Evolutionary conservation across 2,888 invertebrate genomes (phyloP), one percentile per base, ranked within the genome.

Genomic region (Anagyrus pseudococci): DNA sequence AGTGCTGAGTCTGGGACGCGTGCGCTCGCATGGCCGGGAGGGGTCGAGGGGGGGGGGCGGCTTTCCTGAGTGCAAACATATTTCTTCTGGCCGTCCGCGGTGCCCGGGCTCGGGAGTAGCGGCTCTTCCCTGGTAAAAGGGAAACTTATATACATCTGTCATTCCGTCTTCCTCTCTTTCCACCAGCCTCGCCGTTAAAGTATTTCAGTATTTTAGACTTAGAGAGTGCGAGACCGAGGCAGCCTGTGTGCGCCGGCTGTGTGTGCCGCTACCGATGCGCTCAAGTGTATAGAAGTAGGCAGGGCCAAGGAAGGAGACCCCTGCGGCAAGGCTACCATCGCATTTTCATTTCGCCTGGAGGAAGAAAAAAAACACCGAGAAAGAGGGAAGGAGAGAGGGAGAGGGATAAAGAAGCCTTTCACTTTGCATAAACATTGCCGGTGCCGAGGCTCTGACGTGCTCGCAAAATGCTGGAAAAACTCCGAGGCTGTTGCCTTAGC

Each of bases 201-300:
- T 64, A 57, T 66, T 66, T 60, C 66, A 63, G 60, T 66, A 66
- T 66, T 64, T 66, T 64, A 66, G 66, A 66, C 59, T 66, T 66
- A 66, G 62, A 46, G n/a, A 44, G 29, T 37, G 52, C 50, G 41
- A 26, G 13, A 26, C 17, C 22, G 53, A n/a, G n/a, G n/a, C n/a
- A n/a, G n/a, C n/a, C n/a, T n/a, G n/a, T n/a, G n/a, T n/a, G n/a
- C n/a, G n/a, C n/a, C n/a, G n/a, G n/a, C n/a, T n/a, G n/a, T n/a
- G n/a, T n/a, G n/a, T n/a, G n/a, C n/a, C n/a, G n/a, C n/a, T n/a
- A n/a, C n/a, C n/a, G n/a, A n/a, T n/a, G n/a, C n/a, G n/a, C n/a
- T n/a, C n/a, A n/a, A n/a, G n/a, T n/a, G n/a, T n/a, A n/a, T n/a
- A n/a, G n/a, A n/a, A n/a, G n/a, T n/a, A n/a, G n/a, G n/a, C n/a